Percentiles rank a stretch among this genome's conserved stretches.
Conservation (phyloP, 1,140 invertebrate genomes). For the Apis dorsata region DNA sequence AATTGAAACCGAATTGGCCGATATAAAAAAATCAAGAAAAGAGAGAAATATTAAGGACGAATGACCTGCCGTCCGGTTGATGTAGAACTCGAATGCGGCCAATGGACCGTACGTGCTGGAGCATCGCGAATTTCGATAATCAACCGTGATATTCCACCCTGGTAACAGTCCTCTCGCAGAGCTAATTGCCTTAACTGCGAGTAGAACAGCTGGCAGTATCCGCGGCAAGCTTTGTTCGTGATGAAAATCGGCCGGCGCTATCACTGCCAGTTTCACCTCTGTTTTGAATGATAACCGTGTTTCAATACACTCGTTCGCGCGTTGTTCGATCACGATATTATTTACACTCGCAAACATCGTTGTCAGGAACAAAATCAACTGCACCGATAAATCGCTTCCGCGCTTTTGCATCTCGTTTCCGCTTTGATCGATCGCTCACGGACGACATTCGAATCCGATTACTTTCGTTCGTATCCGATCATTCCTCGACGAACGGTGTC, state of each 20-base stretch:
- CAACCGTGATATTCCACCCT: slow-evolving; percentile 85
- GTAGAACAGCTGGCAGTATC: slow-evolving; percentile 86
- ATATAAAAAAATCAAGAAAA: neutral
- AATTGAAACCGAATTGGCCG: neutral
- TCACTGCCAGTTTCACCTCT: slow-evolving; percentile 83
- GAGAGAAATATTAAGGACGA: neutral
- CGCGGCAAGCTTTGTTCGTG: slow-evolving; percentile 85
- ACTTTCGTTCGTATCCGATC: neutral
- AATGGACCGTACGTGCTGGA: slow-evolving; percentile 89
- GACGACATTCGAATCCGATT: neutral
- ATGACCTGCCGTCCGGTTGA: slow-evolving; percentile 84
- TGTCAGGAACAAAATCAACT: neutral
- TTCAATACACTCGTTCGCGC: slow-evolving; percentile 62
- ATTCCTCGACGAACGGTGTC: neutral
- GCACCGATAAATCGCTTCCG: neutral
- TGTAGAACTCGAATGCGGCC: slow-evolving; percentile 89
- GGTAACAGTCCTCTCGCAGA: slow-evolving; percentile 82
- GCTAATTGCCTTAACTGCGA: slow-evolving; percentile 85
- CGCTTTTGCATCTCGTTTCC: slow-evolving; percentile 24
- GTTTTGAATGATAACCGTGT: slow-evolving; percentile 57
- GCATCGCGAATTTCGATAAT: slow-evolving; percentile 88
- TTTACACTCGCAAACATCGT: slow-evolving; percentile 13
- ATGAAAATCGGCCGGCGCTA: slow-evolving; percentile 83
- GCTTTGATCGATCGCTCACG: neutral
- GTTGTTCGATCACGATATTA: neutral